These are phyloP conservation scores for Ceratina australensis DNA, from an alignment of 1,140 invertebrate species.

Conservation along the genomic window DNA sequence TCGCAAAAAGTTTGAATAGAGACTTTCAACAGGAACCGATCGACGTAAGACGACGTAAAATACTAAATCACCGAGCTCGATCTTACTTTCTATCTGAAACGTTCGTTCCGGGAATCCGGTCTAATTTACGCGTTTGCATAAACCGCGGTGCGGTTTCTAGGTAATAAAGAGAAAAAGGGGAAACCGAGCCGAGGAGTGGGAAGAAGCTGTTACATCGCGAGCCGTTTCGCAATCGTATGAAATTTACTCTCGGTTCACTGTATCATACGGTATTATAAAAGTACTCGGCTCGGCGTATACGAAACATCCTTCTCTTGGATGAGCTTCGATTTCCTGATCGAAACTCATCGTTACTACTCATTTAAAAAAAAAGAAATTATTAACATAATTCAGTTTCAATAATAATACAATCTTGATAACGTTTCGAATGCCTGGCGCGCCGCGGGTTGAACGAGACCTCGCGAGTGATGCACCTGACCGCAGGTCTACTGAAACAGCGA, in stretches of 20 bases:
- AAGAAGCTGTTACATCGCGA: conserved; percentile 44
- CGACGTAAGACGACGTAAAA: conserved; percentile 9
- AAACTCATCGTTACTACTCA: too few relatives aligned
- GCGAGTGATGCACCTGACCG: conserved; percentile 72
- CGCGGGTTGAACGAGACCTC: conserved; percentile 50
- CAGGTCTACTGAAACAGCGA: conserved; percentile 73
- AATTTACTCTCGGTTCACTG: conserved; percentile 4
- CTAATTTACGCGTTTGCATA: conserved; percentile 62
- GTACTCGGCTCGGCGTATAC: too few relatives aligned
- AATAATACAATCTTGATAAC: too few relatives aligned
- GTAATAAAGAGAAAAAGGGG: conserved; percentile 40
- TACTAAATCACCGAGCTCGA: conserved; percentile 2
- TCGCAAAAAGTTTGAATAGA: too few relatives aligned
- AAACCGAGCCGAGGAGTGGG: conserved; percentile 6
- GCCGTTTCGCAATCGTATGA: conserved; percentile 53
- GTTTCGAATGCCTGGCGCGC: not conserved
- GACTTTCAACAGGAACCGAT: not conserved
- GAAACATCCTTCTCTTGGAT: not conserved
- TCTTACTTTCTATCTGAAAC: conserved; percentile 39
- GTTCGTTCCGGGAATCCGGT: conserved; percentile 55
- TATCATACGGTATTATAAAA: too few relatives aligned
- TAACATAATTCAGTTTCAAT: too few relatives aligned
- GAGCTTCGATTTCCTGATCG: too few relatives aligned
- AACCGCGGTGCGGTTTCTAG: conserved; percentile 30
- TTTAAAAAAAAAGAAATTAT: too few relatives aligned